A percentile compares a stretch with the other conserved stretches of the same genome.
These are phyloP conservation scores for Altica lythri DNA, from an alignment of 2,888 invertebrate species.

Conservation along the genomic window DNA sequence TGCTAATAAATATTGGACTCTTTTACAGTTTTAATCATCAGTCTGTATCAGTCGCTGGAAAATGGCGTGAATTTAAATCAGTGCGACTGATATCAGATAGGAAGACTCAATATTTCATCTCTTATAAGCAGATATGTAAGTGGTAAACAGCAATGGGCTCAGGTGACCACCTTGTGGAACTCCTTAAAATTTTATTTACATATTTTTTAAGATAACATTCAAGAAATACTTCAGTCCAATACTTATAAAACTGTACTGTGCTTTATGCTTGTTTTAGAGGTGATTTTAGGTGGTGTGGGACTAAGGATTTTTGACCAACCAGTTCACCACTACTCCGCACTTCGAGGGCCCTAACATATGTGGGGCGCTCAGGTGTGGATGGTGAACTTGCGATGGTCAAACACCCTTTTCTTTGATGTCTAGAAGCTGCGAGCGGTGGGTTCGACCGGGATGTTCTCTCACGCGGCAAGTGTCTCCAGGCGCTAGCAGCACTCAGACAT, in stretches of 20 bases:
- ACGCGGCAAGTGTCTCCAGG: conserved; percentile 99
- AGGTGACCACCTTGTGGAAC: conserved; percentile 17
- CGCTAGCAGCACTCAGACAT: conserved; percentile 99
- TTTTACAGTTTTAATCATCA: conserved; percentile 43
- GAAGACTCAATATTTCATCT: conserved; percentile 29
- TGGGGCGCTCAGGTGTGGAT: conserved; percentile 22
- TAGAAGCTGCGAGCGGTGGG: conserved; percentile 71
- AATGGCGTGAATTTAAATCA: conserved; percentile 27
- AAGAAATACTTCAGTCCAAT: conserved; percentile 49
- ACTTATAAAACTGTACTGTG: conserved; percentile 53
- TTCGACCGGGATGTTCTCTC: conserved; percentile 90
- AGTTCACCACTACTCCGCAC: conserved; percentile 38
- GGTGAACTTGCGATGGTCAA: conserved; percentile 68
- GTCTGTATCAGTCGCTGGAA: conserved; percentile 45
- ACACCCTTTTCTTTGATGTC: conserved; percentile 68
- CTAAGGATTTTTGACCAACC: conserved; percentile 75
- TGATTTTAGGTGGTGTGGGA: conserved; percentile 59
- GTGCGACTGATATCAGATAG: conserved; percentile 41
- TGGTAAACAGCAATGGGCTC: conserved; percentile 20
- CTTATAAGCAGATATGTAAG: conserved; percentile 8
- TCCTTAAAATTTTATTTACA: conserved; percentile 1
- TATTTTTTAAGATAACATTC: background rate
- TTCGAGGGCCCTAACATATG: conserved; percentile 1
- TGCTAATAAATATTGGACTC: conserved; percentile 58
- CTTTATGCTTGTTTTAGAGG: conserved; percentile 53